A percentile compares a stretch with the other conserved stretches of the same genome.
Evolutionary conservation across 2,113 vertebrate genomes (phyloP).

Genomic region (Oryzias celebensis): DNA sequence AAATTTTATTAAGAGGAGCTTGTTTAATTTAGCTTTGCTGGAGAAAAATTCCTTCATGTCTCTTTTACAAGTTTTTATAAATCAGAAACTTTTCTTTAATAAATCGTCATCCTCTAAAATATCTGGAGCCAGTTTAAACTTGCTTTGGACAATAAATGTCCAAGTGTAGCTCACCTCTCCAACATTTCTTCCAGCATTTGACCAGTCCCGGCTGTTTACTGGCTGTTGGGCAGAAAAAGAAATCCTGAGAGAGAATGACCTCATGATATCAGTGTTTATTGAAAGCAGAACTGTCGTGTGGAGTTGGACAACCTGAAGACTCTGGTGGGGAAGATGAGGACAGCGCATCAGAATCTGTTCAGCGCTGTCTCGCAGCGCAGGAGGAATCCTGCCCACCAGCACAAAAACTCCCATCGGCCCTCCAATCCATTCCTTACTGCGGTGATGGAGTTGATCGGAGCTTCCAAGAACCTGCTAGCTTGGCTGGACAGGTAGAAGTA

Average conservation of each 20-base stretch:
- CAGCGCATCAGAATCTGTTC: constrained; percentile 83
- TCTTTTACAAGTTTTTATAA: no score
- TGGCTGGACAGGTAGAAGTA: constrained; percentile 88
- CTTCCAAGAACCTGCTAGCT: constrained; percentile 89
- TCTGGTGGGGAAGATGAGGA: constrained; percentile 84
- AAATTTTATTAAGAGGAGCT: no score
- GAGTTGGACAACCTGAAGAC: constrained; percentile 93
- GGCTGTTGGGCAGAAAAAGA: neutral
- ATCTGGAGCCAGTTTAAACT: no score
- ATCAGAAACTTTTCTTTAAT: no score
- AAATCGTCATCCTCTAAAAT: no score
- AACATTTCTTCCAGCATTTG: no score
- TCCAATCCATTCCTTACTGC: constrained; percentile 92
- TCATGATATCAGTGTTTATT: neutral
- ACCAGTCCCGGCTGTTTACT: neutral
- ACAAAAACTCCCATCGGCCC: constrained; percentile 82
- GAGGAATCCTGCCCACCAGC: constrained; percentile 82
- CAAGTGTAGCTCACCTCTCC: no score
- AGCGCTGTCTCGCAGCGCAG: constrained; percentile 83
- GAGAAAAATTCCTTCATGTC: no score
- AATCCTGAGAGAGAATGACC: no score
- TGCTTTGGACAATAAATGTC: no score
- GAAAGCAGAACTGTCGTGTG: constrained; percentile 87
- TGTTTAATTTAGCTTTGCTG: no score
- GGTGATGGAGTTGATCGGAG: constrained; percentile 91